Evolutionary conservation across 2,113 vertebrate genomes (phyloP).

Genomic region (Rafetus swinhoei): DNA sequence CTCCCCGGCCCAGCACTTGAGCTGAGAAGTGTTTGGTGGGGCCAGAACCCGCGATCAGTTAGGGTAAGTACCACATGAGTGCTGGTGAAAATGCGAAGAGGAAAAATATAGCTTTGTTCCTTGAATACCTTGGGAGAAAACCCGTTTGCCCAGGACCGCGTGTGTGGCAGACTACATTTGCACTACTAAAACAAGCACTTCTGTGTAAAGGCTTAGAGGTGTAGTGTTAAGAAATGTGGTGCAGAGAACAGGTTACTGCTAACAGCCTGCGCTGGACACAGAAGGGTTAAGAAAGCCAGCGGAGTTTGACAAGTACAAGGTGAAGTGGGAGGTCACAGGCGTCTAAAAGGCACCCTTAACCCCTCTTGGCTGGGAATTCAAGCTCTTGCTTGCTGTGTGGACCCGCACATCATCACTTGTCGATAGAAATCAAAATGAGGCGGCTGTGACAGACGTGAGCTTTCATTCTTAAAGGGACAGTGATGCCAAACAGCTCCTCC

Average conservation of each 20-base stretch:
- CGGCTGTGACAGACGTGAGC: not conserved
- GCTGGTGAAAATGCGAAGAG: conserved; percentile 4
- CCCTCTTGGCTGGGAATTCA: conserved; percentile 75
- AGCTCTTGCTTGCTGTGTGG: conserved; percentile 61
- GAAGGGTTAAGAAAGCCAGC: not conserved
- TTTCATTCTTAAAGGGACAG: conserved; percentile 46
- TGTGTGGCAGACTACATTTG: not conserved
- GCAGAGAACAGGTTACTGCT: fast-evolving
- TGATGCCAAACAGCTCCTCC: not conserved
- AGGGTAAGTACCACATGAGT: not conserved
- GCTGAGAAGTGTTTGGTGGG: conserved; percentile 43
- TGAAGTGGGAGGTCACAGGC: conserved; percentile 75
- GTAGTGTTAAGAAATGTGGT: fast-evolving
- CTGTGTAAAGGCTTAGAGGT: not conserved
- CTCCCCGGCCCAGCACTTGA: conserved; percentile 52
- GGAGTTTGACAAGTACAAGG: conserved; percentile 32
- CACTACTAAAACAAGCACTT: not conserved
- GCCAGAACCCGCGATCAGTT: conserved; percentile 39
- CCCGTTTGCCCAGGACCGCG: fast-evolving
- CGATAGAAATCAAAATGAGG: conserved; percentile 63
- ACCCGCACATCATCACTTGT: conserved; percentile 68
- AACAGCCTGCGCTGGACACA: not conserved
- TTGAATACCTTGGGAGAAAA: not conserved
- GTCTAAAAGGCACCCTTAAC: conserved; percentile 71
- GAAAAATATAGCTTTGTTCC: not conserved